Conservation (phyloP, 2,888 invertebrate genomes). For the Beris chalybata region DNA sequence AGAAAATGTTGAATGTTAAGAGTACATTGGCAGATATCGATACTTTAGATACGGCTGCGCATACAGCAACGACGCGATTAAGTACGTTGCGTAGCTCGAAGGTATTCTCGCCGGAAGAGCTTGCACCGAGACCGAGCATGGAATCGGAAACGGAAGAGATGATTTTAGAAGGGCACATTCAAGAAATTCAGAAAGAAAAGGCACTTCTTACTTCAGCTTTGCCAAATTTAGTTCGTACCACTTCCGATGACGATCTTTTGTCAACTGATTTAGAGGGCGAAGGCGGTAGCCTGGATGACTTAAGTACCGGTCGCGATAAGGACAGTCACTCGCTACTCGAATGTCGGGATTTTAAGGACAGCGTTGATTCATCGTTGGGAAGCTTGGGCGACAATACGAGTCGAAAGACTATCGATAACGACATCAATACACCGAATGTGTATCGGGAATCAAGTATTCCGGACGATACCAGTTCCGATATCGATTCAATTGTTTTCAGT, state of each 20-base stretch:
- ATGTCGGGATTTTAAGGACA: slow-evolving; percentile 42
- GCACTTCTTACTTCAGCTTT: slow-evolving; percentile 77
- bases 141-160: slow-evolving; percentile 72
- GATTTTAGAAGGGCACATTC: slow-evolving; percentile 74
- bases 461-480: slow-evolving; percentile 39
- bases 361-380: slow-evolving; percentile 43
- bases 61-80: slow-evolving; percentile 79
- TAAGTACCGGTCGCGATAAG: slow-evolving; percentile 44
- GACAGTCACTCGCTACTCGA: slow-evolving; percentile 43
- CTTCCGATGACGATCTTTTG: slow-evolving; percentile 85
- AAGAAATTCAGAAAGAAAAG: slow-evolving; percentile 81
- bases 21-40: slow-evolving; percentile 87
- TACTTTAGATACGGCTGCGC: slow-evolving; percentile 83
- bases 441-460: slow-evolving; percentile 28
- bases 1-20: slow-evolving; percentile 82
- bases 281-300: slow-evolving; percentile 66
- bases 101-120: slow-evolving; percentile 61
- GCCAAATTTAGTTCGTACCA: slow-evolving; percentile 78
- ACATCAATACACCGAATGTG: slow-evolving; percentile 26
- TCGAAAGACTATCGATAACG: slow-evolving; percentile 36
- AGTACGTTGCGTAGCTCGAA: slow-evolving; percentile 75
- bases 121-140: slow-evolving; percentile 46
- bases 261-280: slow-evolving; percentile 79
- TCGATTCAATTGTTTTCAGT: slow-evolving; percentile 43
- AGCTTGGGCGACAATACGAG: slow-evolving; percentile 39